A percentile compares a stretch with the other conserved stretches of the same genome.
phyloP scores from a whole-genome alignment of 2,797 vertebrate genomes.

The Oreonectes daqikongensis region DNA sequence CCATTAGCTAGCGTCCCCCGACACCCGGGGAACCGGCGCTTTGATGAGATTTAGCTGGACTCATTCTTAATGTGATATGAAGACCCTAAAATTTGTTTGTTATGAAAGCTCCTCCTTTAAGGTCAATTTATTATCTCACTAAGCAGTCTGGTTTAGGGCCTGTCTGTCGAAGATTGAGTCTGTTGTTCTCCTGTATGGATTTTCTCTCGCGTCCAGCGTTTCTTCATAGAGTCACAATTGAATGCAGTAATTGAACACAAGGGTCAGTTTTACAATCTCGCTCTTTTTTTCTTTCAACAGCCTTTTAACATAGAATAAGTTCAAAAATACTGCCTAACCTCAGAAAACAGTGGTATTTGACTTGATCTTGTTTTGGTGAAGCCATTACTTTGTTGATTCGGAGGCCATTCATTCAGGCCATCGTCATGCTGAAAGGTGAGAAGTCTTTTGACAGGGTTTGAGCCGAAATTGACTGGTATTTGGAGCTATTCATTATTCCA shows the following conservation, averaged over 20 bases:
- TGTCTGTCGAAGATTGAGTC: slow-evolving; percentile 31
- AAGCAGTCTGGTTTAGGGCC: slow-evolving; percentile 32
- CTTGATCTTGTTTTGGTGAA: too few relatives aligned
- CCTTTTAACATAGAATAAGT: neutral
- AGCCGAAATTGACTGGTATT: too few relatives aligned
- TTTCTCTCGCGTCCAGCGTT: slow-evolving; percentile 39
- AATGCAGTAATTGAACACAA: slow-evolving; percentile 28
- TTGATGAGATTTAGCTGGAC: slow-evolving; percentile 53
- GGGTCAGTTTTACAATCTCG: neutral
- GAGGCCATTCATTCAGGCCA: too few relatives aligned
- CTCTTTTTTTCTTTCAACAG: neutral
- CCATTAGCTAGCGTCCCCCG: slow-evolving; percentile 61
- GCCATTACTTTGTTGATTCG: too few relatives aligned
- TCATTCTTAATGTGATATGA: slow-evolving; percentile 68
- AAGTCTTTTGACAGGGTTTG: too few relatives aligned
- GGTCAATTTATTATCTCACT: slow-evolving; percentile 49
- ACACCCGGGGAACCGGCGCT: slow-evolving; percentile 43
- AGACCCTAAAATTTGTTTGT: slow-evolving; percentile 72
- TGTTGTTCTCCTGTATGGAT: slow-evolving; percentile 33
- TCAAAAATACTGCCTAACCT: neutral
- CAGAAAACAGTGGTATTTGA: too few relatives aligned
- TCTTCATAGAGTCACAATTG: slow-evolving; percentile 22
- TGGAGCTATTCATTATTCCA: too few relatives aligned
- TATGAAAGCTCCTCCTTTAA: slow-evolving; percentile 55
- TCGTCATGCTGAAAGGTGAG: too few relatives aligned